phyloP scores from a whole-genome alignment of 2,797 vertebrate genomes.

The Vireo griseus region DNA sequence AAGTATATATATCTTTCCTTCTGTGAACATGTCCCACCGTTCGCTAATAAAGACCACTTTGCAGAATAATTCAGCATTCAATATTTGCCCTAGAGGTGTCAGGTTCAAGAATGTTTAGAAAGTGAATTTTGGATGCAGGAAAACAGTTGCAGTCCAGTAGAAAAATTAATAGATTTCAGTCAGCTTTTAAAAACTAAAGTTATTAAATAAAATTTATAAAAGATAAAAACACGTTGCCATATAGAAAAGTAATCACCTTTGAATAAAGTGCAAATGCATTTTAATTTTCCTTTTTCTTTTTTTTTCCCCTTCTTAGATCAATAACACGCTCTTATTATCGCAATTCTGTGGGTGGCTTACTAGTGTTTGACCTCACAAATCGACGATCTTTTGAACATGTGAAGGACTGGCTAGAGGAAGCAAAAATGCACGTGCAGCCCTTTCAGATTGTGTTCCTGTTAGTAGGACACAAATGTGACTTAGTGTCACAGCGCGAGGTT shows the following conservation, averaged over 20 bases:
- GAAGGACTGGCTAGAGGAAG: slow-evolving; percentile 80
- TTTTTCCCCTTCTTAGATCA: slow-evolving; percentile 64
- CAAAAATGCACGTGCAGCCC: slow-evolving; percentile 77
- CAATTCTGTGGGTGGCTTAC: slow-evolving; percentile 80
- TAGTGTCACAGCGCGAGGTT: slow-evolving; percentile 75
- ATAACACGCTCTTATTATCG: slow-evolving; percentile 82
- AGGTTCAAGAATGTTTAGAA: neutral
- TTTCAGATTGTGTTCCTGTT: slow-evolving; percentile 79
- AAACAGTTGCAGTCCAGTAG: neutral
- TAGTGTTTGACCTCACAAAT: slow-evolving; percentile 82
- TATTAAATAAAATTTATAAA: neutral
- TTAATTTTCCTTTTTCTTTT: neutral
- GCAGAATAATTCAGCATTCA: neutral
- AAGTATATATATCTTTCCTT: neutral
- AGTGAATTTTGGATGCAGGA: neutral
- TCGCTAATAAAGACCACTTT: neutral
- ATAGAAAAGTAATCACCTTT: neutral
- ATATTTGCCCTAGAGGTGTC: neutral
- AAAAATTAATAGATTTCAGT: neutral
- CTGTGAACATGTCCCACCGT: neutral
- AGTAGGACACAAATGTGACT: slow-evolving; percentile 81
- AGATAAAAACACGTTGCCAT: neutral
- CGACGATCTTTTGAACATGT: slow-evolving; percentile 80
- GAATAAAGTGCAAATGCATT: neutral
- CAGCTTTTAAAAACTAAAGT: neutral